Evolutionary conservation across 92 coral and sea anemone genomes (phyloP), one percentile per base, ranked within the genome.

Genomic region (Zoanthus sansibaricus): DNA sequence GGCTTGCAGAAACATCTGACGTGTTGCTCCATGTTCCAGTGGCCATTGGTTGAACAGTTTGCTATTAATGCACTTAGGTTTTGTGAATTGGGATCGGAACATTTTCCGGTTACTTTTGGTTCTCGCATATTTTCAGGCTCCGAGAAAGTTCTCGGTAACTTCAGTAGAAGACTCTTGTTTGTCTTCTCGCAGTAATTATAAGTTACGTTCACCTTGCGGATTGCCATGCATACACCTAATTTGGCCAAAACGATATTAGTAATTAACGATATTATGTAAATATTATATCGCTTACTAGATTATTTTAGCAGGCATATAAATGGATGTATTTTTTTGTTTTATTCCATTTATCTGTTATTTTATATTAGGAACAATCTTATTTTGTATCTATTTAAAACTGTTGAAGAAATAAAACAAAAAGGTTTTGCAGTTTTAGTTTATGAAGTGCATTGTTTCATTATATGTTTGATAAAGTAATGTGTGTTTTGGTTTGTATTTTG

Each of bases 21-120:
- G 13, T 77, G 68, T 32, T 66, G 82, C 13, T 76, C 77, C 33
- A 91, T 79, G 5, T 83, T 89, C 99, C 99, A 97, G 4, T 75
- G 83, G 45, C 99, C 99, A 75, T 87, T 59, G 42, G 92, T 93
- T 46, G 86, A 84, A 33, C 99, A 97, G 14, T 77, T 87, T 8
- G 93, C 95, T 0, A 54, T 67, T 54, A 92, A 51, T 48, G 17
- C 82, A 0, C 76, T 83, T 31, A 78, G 67, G 75, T 91, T 95
- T 32, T 66, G 77, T 1, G 95, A 89, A 74, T 93, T 84, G 1
- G 37, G n/a, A 48, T 84, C 93, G 6, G 92, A 89, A 58, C 99
- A 97, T 14, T 16, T 70, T 46, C 95, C 99, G 42, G 46, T 86
- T 14, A 92, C 94, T 52, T 73, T 21, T 17, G 37, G 83, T 0